These are phyloP conservation scores for Haliclona indistincta DNA, from an alignment of 37 sponge, comb jelly and placozoan species.

Conservation along the genomic window DNA sequence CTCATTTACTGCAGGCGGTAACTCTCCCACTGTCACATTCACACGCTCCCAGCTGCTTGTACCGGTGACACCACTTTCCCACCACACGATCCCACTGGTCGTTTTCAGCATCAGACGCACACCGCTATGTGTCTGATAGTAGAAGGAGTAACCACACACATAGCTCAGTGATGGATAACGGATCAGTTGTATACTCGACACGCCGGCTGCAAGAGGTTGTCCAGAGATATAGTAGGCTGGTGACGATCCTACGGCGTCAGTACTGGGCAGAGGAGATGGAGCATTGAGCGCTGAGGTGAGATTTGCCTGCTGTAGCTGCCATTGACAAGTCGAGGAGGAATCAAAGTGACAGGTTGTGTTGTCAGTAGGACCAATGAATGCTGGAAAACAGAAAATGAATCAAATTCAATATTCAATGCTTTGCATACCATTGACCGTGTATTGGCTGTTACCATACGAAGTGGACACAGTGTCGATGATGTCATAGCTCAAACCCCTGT, in stretches of 20 bases:
- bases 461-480: no score
- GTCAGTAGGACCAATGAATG: not conserved
- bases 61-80: slow-evolving; percentile 9
- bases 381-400: not conserved
- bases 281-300: not conserved
- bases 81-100: slow-evolving; percentile 3
- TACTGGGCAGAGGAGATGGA: not conserved
- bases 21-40: not conserved
- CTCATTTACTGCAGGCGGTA: not conserved
- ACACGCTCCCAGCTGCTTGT: slow-evolving; percentile 7
- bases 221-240: not conserved
- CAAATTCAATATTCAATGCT: not conserved
- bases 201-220: not conserved
- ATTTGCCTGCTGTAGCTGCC: not conserved
- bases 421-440: not conserved
- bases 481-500: no score
- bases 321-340: not conserved
- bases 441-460: no score
- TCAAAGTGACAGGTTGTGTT: not conserved
- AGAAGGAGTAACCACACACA: slow-evolving; percentile 36
- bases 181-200: not conserved
- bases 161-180: slow-evolving; percentile 22
- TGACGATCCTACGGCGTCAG: not conserved
- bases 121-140: not conserved
- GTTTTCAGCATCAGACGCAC: slow-evolving; percentile 8